phyloP scores from a whole-genome alignment of 2,113 vertebrate species.

The Nansenia antarctica region DNA sequence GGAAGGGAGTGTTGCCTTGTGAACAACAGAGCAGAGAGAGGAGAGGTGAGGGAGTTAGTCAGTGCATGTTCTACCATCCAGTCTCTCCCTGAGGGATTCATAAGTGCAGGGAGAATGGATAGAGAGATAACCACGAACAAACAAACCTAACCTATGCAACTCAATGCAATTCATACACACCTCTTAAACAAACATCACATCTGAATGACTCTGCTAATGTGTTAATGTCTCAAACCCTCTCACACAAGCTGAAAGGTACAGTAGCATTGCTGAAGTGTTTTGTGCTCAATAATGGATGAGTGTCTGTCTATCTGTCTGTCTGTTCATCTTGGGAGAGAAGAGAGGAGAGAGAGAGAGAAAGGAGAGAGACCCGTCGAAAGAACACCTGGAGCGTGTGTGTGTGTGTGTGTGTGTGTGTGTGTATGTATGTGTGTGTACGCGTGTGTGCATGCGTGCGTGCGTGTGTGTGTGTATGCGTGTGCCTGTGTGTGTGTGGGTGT shows the following conservation, averaged over 20 bases:
- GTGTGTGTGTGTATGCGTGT: no score
- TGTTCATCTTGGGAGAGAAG: conserved; percentile 65
- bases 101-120: not conserved
- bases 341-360: conserved; percentile 57
- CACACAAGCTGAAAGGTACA: conserved; percentile 52
- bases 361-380: conserved; percentile 68
- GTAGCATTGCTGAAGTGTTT: conserved; percentile 71
- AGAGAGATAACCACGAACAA: conserved; percentile 27
- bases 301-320: no score
- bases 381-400: conserved; percentile 53
- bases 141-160: not conserved
- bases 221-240: conserved; percentile 43
- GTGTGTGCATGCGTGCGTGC: not conserved
- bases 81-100: conserved; percentile 29
- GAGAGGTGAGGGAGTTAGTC: conserved; percentile 40
- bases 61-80: conserved; percentile 48
- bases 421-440: not conserved
- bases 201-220: conserved; percentile 6
- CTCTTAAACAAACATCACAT: conserved; percentile 26
- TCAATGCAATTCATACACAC: conserved; percentile 16
- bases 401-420: not conserved
- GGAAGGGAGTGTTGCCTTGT: conserved; percentile 31
- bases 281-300: conserved; percentile 76
- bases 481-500: no score
- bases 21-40: conserved; percentile 11